These are phyloP conservation scores for Meiosimyza decipiens DNA, from an alignment of 2,888 invertebrate species.

Conservation along the genomic window DNA sequence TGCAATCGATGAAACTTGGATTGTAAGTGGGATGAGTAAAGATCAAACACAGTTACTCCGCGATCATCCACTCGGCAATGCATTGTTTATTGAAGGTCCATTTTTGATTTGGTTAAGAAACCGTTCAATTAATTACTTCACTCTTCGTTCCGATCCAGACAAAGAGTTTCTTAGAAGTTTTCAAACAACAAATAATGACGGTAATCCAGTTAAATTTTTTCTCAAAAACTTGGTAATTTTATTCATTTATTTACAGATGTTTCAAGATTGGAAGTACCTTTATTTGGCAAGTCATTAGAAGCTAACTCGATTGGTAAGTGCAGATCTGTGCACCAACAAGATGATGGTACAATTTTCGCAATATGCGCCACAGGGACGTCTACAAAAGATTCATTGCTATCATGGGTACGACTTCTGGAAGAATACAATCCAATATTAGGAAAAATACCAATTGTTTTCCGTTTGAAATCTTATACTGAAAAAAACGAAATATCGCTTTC, in stretches of 20 bases:
- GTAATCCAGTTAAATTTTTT: constrained; percentile 63
- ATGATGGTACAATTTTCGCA: constrained; percentile 88
- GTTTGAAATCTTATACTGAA: constrained; percentile 71
- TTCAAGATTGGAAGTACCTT: constrained; percentile 73
- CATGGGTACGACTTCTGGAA: constrained; percentile 88
- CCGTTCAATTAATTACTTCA: constrained; percentile 83
- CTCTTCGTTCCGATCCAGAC: constrained; percentile 78
- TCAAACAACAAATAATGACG: constrained; percentile 73
- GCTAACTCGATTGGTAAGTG: constrained; percentile 67
- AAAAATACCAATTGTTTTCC: constrained; percentile 86
- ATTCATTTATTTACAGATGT: constrained; percentile 71
- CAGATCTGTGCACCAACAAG: constrained; percentile 88
- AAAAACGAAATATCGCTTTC: constrained; percentile 52
- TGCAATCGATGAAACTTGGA: constrained; percentile 89
- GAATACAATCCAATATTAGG: constrained; percentile 79
- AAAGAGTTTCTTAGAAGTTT: constrained; percentile 64
- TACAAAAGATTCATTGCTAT: constrained; percentile 89
- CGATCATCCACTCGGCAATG: constrained; percentile 71
- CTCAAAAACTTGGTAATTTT: neutral
- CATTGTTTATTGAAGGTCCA: constrained; percentile 88
- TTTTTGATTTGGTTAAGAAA: constrained; percentile 83
- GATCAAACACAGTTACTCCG: constrained; percentile 77
- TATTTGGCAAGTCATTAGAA: constrained; percentile 66
- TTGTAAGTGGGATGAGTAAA: constrained; percentile 87
- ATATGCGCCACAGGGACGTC: constrained; percentile 93